phyloP scores from a whole-genome alignment of 23 tunicate genomes.

The Trididemnum clinides region DNA sequence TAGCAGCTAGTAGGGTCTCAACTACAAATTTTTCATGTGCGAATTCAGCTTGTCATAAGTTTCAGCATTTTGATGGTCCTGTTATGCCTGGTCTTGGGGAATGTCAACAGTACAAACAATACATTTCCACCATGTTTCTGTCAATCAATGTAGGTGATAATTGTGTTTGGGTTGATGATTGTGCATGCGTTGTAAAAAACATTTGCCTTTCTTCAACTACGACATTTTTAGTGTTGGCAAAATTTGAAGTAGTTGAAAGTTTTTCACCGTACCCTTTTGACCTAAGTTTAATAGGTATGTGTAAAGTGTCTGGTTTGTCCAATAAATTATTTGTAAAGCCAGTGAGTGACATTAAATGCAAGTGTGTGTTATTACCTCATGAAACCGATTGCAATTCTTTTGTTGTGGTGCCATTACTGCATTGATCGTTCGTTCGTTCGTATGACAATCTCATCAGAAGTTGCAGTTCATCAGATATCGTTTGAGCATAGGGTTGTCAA shows the following conservation, averaged over 20 bases:
- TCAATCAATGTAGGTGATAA: not conserved
- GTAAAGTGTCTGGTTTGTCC: not conserved
- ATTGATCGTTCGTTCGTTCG: too few species aligned
- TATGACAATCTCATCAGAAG: too few species aligned
- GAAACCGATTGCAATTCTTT: not conserved
- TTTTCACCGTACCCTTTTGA: not conserved
- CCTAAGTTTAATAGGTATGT: not conserved
- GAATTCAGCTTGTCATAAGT: not conserved
- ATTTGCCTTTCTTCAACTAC: not conserved
- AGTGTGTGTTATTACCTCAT: slow-evolving; percentile 14
- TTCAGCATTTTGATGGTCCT: slow-evolving; percentile 25
- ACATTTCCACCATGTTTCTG: not conserved
- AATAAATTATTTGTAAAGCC: slow-evolving; percentile 3
- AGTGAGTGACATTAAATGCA: not conserved
- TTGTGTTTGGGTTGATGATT: not conserved
- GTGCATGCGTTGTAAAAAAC: slow-evolving; percentile 10
- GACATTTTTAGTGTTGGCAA: not conserved
- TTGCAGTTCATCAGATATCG: too few species aligned
- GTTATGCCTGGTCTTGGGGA: not conserved
- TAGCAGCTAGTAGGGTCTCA: not conserved
- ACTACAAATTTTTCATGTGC: not conserved
- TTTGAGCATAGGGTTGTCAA: too few species aligned
- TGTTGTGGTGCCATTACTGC: not conserved
- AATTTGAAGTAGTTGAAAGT: not conserved
- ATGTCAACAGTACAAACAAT: slow-evolving; percentile 1